These are phyloP conservation scores for Mayetiola destructor DNA, from an alignment of 2,888 invertebrate species.

Conservation along the genomic window DNA sequence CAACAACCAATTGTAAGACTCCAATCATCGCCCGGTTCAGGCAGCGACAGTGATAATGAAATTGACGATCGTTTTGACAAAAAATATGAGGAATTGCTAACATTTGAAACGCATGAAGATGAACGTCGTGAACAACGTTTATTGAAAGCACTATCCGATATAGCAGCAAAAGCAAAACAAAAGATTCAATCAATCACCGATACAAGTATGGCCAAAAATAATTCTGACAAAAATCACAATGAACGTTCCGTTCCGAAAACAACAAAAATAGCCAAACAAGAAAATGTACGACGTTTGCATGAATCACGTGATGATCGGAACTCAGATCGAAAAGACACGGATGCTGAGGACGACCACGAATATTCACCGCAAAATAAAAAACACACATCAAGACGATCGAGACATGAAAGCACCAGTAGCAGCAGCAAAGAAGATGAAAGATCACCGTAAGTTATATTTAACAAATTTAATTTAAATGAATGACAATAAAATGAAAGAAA, in stretches of 20 bases:
- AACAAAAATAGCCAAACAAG: background rate
- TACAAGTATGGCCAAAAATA: background rate
- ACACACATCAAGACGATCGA: background rate
- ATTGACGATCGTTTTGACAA: constrained; percentile 31
- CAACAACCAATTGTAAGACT: constrained; percentile 42
- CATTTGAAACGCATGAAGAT: constrained; percentile 32
- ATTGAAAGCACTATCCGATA: constrained; percentile 46
- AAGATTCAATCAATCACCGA: constrained; percentile 36
- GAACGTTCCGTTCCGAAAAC: background rate
- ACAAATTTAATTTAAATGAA: no score
- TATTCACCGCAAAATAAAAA: background rate
- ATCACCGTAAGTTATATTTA: background rate
- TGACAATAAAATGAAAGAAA: background rate
- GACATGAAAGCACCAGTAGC: background rate
- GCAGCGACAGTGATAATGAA: constrained; percentile 20
- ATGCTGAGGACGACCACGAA: background rate
- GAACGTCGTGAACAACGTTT: constrained; percentile 52
- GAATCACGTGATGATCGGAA: background rate
- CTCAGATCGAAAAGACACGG: background rate
- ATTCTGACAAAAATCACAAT: background rate
- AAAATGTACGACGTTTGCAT: no score
- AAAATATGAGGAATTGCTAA: constrained; percentile 40
- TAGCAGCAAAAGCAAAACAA: constrained; percentile 59
- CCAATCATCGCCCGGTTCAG: constrained; percentile 43
- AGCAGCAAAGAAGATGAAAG: constrained; percentile 6